Conservation (phyloP, 2,888 invertebrate species). For the Perizoma flavofasciatum region DNA sequence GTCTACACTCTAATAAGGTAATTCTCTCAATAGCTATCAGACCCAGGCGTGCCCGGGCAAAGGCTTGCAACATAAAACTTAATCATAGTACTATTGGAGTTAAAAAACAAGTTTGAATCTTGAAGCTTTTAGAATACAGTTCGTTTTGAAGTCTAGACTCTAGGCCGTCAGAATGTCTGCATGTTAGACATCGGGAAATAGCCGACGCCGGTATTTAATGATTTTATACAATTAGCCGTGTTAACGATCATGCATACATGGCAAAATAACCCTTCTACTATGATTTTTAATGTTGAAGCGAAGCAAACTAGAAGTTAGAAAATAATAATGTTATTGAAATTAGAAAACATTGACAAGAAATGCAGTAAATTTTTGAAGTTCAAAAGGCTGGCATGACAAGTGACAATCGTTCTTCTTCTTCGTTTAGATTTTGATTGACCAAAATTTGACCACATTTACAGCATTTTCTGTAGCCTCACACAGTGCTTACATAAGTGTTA, state of each 20-base stretch:
- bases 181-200: conserved; percentile 42
- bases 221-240: conserved; percentile 43
- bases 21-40: conserved; percentile 16
- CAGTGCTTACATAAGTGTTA: no score
- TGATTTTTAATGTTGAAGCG: conserved; percentile 14
- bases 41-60: neutral
- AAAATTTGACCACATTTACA: no score
- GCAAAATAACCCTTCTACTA: conserved; percentile 11
- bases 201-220: conserved; percentile 42
- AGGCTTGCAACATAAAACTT: conserved; percentile 14
- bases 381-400: no score
- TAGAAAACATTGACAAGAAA: no score
- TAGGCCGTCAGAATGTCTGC: conserved; percentile 12
- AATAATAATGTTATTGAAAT: no score
- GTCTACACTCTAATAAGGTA: conserved; percentile 15
- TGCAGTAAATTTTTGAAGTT: no score
- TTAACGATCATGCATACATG: conserved; percentile 36
- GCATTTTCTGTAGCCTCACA: no score
- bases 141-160: conserved; percentile 15
- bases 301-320: neutral
- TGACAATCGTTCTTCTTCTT: no score
- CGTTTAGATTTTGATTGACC: no score
- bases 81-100: conserved; percentile 11
- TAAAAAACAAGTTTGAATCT: conserved; percentile 14
- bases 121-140: conserved; percentile 14